Base-by-base conservation (phyloP, 2,113 vertebrate species). In the Falcunculus frontatus region DNA sequence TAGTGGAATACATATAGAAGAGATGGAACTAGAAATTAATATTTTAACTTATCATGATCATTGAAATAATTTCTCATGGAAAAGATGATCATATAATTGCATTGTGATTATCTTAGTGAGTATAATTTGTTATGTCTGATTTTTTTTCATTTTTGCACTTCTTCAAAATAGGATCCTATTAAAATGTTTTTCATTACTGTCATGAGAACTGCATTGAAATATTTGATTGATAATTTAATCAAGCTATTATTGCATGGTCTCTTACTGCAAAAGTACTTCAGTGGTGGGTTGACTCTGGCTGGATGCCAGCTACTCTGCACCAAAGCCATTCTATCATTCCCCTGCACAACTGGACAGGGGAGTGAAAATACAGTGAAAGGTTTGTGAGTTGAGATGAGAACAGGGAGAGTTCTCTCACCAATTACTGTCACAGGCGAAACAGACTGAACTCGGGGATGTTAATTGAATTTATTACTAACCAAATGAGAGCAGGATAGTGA, bases 71-170 rank as follows among this genome's bases (percentile, higher is more conserved):
- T 84, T 81, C 7, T 84, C 52, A 52, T 42, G 29, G 77, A 84
- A 87, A 84, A 87, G 21, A 65, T 87, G 33, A 57, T 84, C 4
- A 32, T 65, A 50, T 91, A 93, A 96, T 84, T 94, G 33, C 56
- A 63, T 33, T 93, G 52, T 35, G 37, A 67, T 95, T 95, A 78
- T 87, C 39, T 75, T 94, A 93, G 62, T 63, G 42, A 63, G 18
- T 74, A 13, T 89, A 78, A 91, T 95, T 22, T 52, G 6, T 84
- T 91, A 89, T 62, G 35, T 84, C 77, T 63, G 23, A 62, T 46
- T 95, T 95, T 91, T 89, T 84, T 41, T 78, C 84, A 60, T 37
- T 91, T 95, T 44, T 81, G 39, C 73, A 75, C 21, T 78, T 89
- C 68, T 89, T 59, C 44, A 44, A 89, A 89, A 91, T 63, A 56